Evolutionary conservation across 1,140 invertebrate genomes (phyloP).

Genomic region (Lethocerus indicus): DNA sequence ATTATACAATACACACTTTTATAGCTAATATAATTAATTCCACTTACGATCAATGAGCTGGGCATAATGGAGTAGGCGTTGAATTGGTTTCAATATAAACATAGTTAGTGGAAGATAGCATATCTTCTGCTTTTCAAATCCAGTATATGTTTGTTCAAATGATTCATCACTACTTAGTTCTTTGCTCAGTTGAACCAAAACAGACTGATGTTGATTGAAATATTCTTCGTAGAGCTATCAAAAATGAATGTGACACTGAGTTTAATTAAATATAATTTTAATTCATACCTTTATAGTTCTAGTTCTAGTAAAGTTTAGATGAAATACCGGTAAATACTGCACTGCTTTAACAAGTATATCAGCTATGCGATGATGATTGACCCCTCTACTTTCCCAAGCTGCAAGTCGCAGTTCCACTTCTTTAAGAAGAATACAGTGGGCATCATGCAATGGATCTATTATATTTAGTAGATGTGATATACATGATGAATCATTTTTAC

Average conservation of each 20-base stretch:
- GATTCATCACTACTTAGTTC: slow-evolving; percentile 47
- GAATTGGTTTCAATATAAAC: slow-evolving; percentile 76
- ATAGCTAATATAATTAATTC: neutral
- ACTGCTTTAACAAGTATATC: slow-evolving; percentile 48
- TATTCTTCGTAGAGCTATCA: slow-evolving; percentile 62
- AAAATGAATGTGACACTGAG: slow-evolving; percentile 12
- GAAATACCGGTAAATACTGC: slow-evolving; percentile 32
- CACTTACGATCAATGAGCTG: slow-evolving; percentile 61
- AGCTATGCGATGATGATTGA: slow-evolving; percentile 36
- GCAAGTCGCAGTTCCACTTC: slow-evolving; percentile 47
- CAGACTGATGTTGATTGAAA: slow-evolving; percentile 53
- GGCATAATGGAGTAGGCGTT: slow-evolving; percentile 74
- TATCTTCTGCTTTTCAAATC: slow-evolving; percentile 72
- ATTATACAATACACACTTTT: neutral
- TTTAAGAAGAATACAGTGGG: slow-evolving; percentile 42
- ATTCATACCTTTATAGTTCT: neutral
- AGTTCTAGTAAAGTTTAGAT: neutral
- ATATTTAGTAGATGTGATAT: slow-evolving; percentile 35
- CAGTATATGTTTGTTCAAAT: slow-evolving; percentile 64
- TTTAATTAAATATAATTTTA: neutral
- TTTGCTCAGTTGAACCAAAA: slow-evolving; percentile 57
- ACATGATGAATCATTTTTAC: slow-evolving; percentile 37
- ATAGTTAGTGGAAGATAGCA: slow-evolving; percentile 74
- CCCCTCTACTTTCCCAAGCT: slow-evolving; percentile 35
- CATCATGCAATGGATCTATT: slow-evolving; percentile 46